Percentiles rank a stretch among this genome's conserved stretches.
Conservation (phyloP, 2,113 vertebrate genomes). For the Sturnus vulgaris region DNA sequence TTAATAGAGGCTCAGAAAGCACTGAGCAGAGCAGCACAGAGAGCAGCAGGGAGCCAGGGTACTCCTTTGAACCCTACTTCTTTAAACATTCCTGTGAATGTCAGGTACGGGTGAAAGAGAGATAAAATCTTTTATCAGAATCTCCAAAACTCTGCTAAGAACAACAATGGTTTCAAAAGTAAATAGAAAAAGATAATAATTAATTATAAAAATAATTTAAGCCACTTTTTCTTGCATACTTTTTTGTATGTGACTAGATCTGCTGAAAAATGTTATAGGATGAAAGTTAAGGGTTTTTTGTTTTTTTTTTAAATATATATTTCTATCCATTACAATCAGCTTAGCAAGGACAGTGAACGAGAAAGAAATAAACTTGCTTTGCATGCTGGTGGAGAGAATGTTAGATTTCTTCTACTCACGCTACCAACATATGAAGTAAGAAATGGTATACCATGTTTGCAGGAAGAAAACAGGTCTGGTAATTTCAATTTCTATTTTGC, state of each 20-base stretch:
- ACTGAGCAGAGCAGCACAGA: background rate
- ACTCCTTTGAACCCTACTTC: background rate
- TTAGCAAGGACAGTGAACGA: background rate
- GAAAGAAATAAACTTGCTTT: background rate
- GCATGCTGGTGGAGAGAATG: background rate
- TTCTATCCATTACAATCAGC: background rate
- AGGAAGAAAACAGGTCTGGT: background rate
- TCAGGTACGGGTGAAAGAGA: background rate
- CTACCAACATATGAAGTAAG: background rate
- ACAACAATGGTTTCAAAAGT: background rate
- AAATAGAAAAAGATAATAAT: background rate
- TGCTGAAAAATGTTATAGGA: background rate
- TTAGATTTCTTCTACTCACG: fast-evolving
- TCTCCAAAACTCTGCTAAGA: background rate
- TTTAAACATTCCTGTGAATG: background rate
- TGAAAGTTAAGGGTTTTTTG: background rate
- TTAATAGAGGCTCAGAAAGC: background rate
- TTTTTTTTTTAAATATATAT: too few species aligned
- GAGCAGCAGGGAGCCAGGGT: background rate
- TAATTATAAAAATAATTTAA: background rate
- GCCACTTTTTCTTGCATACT: background rate
- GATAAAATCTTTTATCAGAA: background rate
- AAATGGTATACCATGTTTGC: background rate
- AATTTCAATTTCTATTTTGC: background rate
- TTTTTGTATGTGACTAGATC: background rate